phyloP scores from a whole-genome alignment of 2,797 vertebrate genomes.

The Hypotaenidia philippensis region DNA sequence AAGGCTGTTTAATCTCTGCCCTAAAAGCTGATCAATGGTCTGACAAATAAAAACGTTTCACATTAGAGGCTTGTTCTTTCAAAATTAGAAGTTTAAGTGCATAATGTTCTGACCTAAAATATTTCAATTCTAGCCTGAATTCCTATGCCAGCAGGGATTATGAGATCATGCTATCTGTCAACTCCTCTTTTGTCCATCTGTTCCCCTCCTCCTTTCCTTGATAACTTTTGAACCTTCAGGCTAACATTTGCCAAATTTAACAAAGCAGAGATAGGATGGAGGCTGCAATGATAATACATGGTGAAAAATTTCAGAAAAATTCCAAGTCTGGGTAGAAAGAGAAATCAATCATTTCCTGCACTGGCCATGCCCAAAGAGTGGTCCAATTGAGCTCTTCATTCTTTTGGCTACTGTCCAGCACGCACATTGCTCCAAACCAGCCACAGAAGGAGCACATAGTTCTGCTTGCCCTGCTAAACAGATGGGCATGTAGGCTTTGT shows the following conservation, averaged over 20 bases:
- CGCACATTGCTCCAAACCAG: background rate
- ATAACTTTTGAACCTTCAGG: constrained; percentile 53
- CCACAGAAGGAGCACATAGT: background rate
- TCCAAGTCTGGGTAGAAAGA: background rate
- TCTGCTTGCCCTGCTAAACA: background rate
- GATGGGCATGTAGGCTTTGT: background rate
- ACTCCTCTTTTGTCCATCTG: constrained; percentile 50
- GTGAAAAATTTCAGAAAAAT: background rate
- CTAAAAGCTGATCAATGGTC: background rate
- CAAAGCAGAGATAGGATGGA: background rate
- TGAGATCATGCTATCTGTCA: constrained; percentile 66
- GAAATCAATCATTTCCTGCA: background rate
- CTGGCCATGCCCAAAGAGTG: background rate
- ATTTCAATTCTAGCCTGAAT: constrained; percentile 52
- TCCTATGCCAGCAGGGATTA: constrained; percentile 31
- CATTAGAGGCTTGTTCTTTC: constrained; percentile 23
- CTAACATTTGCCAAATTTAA: constrained; percentile 39
- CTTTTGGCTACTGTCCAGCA: background rate
- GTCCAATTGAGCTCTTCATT: background rate
- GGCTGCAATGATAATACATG: background rate
- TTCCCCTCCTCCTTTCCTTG: constrained; percentile 45
- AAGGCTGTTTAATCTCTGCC: constrained; percentile 17
- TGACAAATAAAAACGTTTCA: constrained; percentile 30
- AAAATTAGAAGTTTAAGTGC: constrained; percentile 38
- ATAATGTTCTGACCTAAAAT: constrained; percentile 56